phyloP scores from a whole-genome alignment of 2,797 vertebrate species.

The Aulostomus chinensis region DNA sequence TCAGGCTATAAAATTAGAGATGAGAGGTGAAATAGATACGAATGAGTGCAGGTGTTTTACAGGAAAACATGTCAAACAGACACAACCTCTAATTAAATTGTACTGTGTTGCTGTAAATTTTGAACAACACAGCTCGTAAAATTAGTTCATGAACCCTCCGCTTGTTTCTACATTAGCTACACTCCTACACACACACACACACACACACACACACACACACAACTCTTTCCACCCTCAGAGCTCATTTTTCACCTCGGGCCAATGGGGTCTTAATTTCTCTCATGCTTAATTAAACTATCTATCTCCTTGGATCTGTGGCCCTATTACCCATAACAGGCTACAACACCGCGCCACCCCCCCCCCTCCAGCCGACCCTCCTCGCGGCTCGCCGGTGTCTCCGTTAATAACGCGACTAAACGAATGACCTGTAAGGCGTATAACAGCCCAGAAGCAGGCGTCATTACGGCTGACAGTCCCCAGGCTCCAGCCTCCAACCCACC shows the following conservation, averaged over 20 bases:
- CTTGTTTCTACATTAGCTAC: not conserved
- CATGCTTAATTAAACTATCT: conserved; percentile 68
- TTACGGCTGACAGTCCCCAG: conserved; percentile 11
- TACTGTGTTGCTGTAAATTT: not conserved
- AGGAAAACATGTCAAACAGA: no score
- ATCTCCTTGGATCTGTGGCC: conserved; percentile 54
- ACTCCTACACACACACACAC: not conserved
- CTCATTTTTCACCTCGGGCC: conserved; percentile 59
- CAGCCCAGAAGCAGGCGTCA: conserved; percentile 24
- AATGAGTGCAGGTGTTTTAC: no score
- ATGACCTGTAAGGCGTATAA: conserved; percentile 35
- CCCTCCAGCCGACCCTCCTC: not conserved
- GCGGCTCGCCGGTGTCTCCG: conserved; percentile 16
- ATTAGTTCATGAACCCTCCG: not conserved
- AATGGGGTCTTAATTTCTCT: conserved; percentile 66
- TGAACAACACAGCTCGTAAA: not conserved
- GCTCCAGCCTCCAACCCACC: conserved; percentile 12
- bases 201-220: conserved; percentile 4
- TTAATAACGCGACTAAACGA: conserved; percentile 49
- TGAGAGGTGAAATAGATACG: no score
- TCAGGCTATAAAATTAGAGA: no score
- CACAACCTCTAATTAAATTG: no score
- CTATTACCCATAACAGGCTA: conserved; percentile 57
- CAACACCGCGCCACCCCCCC: not conserved
- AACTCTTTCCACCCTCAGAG: conserved; percentile 9